These are phyloP conservation scores for Thereva unica DNA, from an alignment of 2,888 invertebrate species.

Conservation along the genomic window DNA sequence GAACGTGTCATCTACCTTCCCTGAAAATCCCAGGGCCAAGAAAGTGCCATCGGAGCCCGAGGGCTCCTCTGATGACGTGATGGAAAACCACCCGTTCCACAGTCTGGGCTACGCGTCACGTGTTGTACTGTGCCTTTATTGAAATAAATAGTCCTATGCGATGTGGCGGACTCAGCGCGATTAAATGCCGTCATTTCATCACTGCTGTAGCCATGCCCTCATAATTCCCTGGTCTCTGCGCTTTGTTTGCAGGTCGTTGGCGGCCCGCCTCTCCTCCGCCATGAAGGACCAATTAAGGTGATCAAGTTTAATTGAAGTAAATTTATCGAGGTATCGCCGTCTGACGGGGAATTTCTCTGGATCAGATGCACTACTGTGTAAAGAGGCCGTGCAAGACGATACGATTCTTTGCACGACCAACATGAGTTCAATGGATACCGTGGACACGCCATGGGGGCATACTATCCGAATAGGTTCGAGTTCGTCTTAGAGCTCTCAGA, in stretches of 20 bases:
- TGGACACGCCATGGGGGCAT: slow-evolving; percentile 25
- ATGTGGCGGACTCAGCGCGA: slow-evolving; percentile 10
- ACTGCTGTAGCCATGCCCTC: slow-evolving; percentile 27
- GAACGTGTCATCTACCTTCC: slow-evolving; percentile 22
- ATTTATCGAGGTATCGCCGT: slow-evolving; percentile 36
- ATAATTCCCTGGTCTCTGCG: slow-evolving; percentile 20
- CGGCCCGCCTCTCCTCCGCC: slow-evolving; percentile 29
- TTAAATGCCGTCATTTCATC: slow-evolving; percentile 26
- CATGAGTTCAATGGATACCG: slow-evolving; percentile 6
- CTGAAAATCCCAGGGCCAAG: slow-evolving; percentile 4
- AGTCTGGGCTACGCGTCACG: slow-evolving; percentile 20
- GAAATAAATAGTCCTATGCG: slow-evolving; percentile 33
- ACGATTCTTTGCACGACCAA: slow-evolving; percentile 24
- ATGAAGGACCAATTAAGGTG: slow-evolving; percentile 53
- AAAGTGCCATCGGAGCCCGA: slow-evolving; percentile 1
- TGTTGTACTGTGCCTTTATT: slow-evolving; percentile 24
- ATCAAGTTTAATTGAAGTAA: slow-evolving; percentile 54
- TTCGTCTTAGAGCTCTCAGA: slow-evolving; percentile 5
- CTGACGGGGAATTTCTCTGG: slow-evolving; percentile 14
- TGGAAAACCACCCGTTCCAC: slow-evolving; percentile 20
- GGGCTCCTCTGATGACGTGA: slow-evolving; percentile 7
- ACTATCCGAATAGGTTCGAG: slow-evolving; percentile 14
- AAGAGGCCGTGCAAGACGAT: slow-evolving; percentile 22
- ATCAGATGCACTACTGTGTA: background rate
- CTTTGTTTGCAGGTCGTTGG: slow-evolving; percentile 22